Evolutionary conservation across 2,888 invertebrate genomes (phyloP).

Genomic region (Cheilosia impressa): DNA sequence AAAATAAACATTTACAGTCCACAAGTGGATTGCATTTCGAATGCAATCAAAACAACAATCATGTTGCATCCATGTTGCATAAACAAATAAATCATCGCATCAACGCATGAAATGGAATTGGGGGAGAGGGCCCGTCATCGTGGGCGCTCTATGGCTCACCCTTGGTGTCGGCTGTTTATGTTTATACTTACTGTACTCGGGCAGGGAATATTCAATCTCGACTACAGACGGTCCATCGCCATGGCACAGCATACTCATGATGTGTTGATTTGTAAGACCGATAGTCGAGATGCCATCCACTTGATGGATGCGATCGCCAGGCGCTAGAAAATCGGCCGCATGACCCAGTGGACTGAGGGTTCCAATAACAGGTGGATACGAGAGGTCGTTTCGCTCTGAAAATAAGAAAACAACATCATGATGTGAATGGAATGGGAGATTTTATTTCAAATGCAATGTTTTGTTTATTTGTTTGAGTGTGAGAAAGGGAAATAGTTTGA

Average conservation of each 20-base stretch:
- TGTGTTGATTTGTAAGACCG: constrained; percentile 90
- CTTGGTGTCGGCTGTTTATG: constrained; percentile 15
- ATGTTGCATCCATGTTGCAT: constrained; percentile 60
- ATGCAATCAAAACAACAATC: constrained; percentile 66
- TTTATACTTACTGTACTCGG: constrained; percentile 88
- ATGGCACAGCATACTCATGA: constrained; percentile 88
- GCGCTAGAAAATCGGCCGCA: constrained; percentile 89
- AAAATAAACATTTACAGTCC: constrained; percentile 61
- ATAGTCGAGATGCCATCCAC: constrained; percentile 92
- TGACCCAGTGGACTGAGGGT: constrained; percentile 83
- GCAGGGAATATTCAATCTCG: constrained; percentile 93
- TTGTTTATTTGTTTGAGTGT: constrained; percentile 39
- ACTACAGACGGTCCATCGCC: constrained; percentile 89
- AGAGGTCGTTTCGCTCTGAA: constrained; percentile 83
- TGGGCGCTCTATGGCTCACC: constrained; percentile 13
- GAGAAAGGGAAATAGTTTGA: neutral
- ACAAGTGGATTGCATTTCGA: constrained; percentile 65
- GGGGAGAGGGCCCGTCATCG: constrained; percentile 21
- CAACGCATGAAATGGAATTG: constrained; percentile 3
- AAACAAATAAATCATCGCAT: constrained; percentile 66
- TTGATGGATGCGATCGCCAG: constrained; percentile 91
- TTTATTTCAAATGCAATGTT: neutral
- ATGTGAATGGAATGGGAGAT: constrained; percentile 21
- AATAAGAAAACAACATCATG: constrained; percentile 5
- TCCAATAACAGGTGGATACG: constrained; percentile 83